phyloP scores from a whole-genome alignment of 1,140 invertebrate genomes.

The Augochlora pura region DNA sequence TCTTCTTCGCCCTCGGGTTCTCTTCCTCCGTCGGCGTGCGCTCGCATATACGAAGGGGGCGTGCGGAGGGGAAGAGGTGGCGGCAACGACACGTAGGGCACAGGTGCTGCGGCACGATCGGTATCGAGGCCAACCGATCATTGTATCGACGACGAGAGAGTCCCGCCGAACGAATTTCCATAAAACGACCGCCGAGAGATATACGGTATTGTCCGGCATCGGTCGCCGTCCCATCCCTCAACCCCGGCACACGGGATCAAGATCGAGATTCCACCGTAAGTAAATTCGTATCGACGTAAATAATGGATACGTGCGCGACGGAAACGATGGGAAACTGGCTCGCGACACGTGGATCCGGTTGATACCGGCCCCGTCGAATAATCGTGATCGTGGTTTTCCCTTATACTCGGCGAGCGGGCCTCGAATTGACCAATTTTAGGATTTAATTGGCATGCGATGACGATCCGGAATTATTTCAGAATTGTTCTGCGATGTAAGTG shows the following conservation, averaged over 20 bases:
- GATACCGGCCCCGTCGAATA: no score
- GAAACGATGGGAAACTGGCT: constrained; percentile 21
- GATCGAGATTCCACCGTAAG: constrained; percentile 63
- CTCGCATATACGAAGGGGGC: constrained; percentile 27
- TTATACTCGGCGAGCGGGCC: no score
- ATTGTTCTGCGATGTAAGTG: no score
- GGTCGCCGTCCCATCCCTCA: constrained; percentile 53
- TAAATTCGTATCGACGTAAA: constrained; percentile 69
- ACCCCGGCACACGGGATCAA: constrained; percentile 63
- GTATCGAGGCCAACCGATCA: constrained; percentile 71
- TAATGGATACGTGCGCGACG: constrained; percentile 68
- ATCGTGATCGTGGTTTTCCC: no score
- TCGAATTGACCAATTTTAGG: no score
- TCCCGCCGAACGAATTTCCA: constrained; percentile 60
- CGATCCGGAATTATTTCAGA: no score
- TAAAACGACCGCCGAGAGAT: constrained; percentile 61
- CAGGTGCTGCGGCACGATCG: constrained; percentile 75
- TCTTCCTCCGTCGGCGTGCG: constrained; percentile 16
- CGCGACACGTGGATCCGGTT: constrained; percentile 23
- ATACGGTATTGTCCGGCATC: constrained; percentile 64
- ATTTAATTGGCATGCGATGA: no score
- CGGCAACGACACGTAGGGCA: constrained; percentile 71
- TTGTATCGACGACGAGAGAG: constrained; percentile 48
- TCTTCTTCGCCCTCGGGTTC: constrained; percentile 8
- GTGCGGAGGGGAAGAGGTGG: no score